A percentile compares a stretch with the other conserved stretches of the same genome.
These are phyloP conservation scores for Mionectes macconnelli DNA, from an alignment of 2,113 vertebrate genomes.

Conservation along the genomic window DNA sequence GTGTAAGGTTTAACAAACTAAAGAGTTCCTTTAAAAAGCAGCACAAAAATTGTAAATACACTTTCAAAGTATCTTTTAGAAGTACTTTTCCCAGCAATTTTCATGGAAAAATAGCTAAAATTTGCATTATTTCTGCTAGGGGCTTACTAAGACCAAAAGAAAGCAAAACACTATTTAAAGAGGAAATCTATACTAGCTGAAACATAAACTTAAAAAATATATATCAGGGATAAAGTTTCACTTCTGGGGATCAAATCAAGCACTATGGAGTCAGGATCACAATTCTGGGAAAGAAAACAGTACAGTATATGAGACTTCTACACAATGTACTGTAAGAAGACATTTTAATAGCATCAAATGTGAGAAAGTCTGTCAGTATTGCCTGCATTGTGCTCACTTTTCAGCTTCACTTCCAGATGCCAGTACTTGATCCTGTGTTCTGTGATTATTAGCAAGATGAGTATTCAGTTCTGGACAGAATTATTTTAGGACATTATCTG, in stretches of 20 bases:
- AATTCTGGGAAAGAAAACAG: background rate
- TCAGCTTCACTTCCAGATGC: background rate
- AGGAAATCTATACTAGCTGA: background rate
- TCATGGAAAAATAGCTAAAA: background rate
- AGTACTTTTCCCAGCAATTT: background rate
- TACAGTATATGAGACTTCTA: background rate
- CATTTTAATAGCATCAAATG: background rate
- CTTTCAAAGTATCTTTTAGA: background rate
- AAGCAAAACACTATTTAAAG: background rate
- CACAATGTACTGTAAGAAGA: background rate
- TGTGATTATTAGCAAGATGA: background rate
- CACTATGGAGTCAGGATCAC: background rate
- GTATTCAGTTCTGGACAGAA: background rate
- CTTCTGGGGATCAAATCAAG: background rate
- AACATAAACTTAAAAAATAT: background rate
- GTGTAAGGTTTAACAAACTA: background rate
- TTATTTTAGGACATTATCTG: background rate
- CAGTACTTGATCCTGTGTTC: background rate
- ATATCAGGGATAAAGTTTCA: background rate
- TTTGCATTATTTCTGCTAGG: background rate
- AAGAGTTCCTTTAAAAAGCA: background rate
- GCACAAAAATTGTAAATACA: background rate
- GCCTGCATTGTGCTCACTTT: too few relatives aligned
- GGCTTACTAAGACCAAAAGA: background rate
- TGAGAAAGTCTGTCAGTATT: background rate